Conservation (phyloP, 2,888 invertebrate species). For the Leucania comma region DNA sequence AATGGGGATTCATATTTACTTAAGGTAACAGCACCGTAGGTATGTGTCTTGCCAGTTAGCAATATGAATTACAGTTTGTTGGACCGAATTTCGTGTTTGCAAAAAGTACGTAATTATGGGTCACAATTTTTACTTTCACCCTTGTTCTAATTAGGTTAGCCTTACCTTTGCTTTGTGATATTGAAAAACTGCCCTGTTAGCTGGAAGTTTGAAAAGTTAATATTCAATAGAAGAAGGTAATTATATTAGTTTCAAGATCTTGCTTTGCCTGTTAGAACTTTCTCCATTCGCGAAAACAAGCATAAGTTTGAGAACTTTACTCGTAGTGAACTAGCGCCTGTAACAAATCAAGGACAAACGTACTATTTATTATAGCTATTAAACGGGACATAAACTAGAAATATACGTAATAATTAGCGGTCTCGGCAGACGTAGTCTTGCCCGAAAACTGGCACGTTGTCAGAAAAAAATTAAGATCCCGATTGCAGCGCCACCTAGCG, state of each 20-base stretch:
- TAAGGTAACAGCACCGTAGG: slow-evolving; percentile 37
- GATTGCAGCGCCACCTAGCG: too few species aligned
- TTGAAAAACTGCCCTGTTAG: background rate
- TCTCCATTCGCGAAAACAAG: background rate
- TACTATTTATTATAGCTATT: too few species aligned
- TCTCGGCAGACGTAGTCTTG: too few species aligned
- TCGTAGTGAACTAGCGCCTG: background rate
- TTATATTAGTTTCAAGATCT: slow-evolving; percentile 14
- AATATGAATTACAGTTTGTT: slow-evolving; percentile 44
- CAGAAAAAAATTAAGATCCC: too few species aligned
- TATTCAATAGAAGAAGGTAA: background rate
- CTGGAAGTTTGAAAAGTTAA: background rate
- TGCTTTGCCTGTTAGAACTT: slow-evolving; percentile 1
- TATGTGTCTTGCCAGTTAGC: slow-evolving; percentile 37
- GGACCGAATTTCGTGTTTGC: slow-evolving; percentile 39
- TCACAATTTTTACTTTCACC: slow-evolving; percentile 1
- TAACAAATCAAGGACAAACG: too few species aligned
- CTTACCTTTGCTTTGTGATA: background rate
- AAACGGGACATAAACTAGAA: too few species aligned
- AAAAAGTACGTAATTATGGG: background rate
- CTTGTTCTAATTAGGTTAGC: background rate
- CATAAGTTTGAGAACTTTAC: background rate
- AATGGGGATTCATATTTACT: slow-evolving; percentile 37
- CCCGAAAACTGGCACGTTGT: too few species aligned
- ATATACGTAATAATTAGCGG: too few species aligned